phyloP scores from a whole-genome alignment of 2,797 vertebrate species.

The Sebastes trivittatus region DNA sequence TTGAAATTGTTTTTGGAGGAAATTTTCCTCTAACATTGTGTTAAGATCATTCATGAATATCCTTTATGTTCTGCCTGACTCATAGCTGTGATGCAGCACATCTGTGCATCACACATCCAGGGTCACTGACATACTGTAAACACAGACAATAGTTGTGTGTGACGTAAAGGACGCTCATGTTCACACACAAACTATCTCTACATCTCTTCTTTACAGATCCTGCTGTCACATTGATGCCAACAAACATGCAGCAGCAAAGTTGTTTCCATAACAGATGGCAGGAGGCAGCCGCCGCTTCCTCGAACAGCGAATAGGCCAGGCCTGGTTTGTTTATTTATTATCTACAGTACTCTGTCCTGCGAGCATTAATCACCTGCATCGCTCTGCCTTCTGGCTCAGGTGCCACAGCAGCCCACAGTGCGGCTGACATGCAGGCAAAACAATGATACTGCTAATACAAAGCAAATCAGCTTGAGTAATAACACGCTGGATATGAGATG shows the following conservation, averaged over 20 bases:
- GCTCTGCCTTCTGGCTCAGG: conserved; percentile 61
- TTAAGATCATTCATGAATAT: conserved; percentile 17
- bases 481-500: conserved; percentile 15
- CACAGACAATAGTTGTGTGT: background rate
- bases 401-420: conserved; percentile 38
- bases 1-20: background rate
- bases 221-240: conserved; percentile 8
- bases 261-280: conserved; percentile 70
- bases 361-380: conserved; percentile 64
- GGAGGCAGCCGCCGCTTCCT: conserved; percentile 25
- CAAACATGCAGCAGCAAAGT: conserved; percentile 28
- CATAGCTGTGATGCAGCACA: background rate
- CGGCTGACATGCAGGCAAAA: conserved; percentile 32
- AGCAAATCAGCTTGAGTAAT: conserved; percentile 42
- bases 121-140: conserved; percentile 11
- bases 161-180: background rate
- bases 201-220: background rate
- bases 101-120: conserved; percentile 8
- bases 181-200: background rate
- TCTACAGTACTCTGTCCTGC: conserved; percentile 34
- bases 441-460: conserved; percentile 38
- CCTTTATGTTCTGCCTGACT: background rate
- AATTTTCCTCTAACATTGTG: background rate
- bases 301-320: conserved; percentile 31
- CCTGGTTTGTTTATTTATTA: conserved; percentile 66